Evolutionary conservation across 2,888 invertebrate species (phyloP).

Genomic region (Pterostichus madidus): DNA sequence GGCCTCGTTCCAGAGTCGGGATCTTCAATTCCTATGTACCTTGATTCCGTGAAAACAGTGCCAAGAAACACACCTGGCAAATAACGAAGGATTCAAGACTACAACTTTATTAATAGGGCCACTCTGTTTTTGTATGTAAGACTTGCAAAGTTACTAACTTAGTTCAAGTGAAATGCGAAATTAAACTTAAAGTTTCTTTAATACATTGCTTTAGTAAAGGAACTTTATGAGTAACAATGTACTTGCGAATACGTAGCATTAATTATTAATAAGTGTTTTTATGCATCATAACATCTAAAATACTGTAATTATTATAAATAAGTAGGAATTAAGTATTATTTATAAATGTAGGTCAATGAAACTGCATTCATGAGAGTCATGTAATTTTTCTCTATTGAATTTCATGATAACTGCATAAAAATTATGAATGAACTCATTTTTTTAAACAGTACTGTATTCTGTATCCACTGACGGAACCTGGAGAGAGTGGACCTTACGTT

Average conservation of each 20-base stretch:
- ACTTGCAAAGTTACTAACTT: conserved; percentile 18
- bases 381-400: conserved; percentile 11
- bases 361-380: conserved; percentile 13
- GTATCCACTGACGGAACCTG: too few species aligned
- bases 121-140: conserved; percentile 20
- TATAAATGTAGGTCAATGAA: conserved; percentile 8
- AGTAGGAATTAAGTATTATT: not conserved
- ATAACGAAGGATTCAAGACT: not conserved
- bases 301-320: conserved; percentile 1
- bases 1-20: too few species aligned
- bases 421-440: conserved; percentile 8
- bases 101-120: conserved; percentile 21
- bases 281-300: conserved; percentile 1
- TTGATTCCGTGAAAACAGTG: not conserved
- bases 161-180: not conserved
- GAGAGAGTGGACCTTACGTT: too few species aligned
- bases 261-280: conserved; percentile 19
- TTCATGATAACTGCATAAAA: not conserved
- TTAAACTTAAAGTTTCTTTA: conserved; percentile 17
- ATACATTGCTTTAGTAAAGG: not conserved
- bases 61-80: not conserved
- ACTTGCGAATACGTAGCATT: not conserved
- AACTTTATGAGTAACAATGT: too few species aligned
- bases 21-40: not conserved
- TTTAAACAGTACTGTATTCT: not conserved